Percentiles rank a stretch among this genome's conserved stretches.
phyloP scores from a whole-genome alignment of 2,113 vertebrate genomes.

The Litocranius walleri region DNA sequence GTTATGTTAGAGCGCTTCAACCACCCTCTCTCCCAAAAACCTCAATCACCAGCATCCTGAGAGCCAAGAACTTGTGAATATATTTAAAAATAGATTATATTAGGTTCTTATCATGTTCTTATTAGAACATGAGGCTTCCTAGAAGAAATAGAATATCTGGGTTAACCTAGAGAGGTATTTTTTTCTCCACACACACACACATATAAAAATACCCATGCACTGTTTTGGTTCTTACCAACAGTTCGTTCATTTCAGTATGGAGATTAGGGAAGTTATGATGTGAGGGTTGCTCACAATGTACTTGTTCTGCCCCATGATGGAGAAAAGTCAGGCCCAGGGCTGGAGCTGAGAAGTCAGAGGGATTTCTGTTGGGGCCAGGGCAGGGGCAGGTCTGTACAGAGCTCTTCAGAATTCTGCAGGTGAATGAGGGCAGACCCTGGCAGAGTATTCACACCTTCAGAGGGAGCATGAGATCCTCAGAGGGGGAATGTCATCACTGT shows the following conservation, averaged over 20 bases:
- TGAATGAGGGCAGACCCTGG: not conserved
- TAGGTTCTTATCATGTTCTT: not conserved
- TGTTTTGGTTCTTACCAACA: not conserved
- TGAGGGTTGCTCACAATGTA: not conserved
- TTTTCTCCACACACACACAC: not conserved
- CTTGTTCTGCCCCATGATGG: not conserved
- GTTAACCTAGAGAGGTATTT: not conserved
- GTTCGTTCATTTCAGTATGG: not conserved
- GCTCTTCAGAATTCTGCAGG: not conserved
- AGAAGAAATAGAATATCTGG: not conserved
- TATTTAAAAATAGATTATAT: not conserved
- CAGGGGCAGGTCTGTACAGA: not conserved
- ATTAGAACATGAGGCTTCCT: not conserved
- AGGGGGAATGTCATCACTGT: not conserved
- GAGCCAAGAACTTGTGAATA: not conserved
- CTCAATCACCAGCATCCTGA: not conserved
- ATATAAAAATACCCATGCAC: not conserved
- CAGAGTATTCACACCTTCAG: not conserved
- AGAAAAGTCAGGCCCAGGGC: not conserved
- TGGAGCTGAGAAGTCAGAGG: not conserved
- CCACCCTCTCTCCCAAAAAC: not conserved
- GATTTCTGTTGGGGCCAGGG: not conserved
- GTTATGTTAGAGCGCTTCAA: not conserved
- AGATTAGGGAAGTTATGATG: not conserved
- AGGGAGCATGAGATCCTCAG: not conserved